Percentiles rank a stretch among this genome's conserved stretches.
Conservation (phyloP, 2,113 vertebrate genomes). For the Fukomys damarensis region DNA sequence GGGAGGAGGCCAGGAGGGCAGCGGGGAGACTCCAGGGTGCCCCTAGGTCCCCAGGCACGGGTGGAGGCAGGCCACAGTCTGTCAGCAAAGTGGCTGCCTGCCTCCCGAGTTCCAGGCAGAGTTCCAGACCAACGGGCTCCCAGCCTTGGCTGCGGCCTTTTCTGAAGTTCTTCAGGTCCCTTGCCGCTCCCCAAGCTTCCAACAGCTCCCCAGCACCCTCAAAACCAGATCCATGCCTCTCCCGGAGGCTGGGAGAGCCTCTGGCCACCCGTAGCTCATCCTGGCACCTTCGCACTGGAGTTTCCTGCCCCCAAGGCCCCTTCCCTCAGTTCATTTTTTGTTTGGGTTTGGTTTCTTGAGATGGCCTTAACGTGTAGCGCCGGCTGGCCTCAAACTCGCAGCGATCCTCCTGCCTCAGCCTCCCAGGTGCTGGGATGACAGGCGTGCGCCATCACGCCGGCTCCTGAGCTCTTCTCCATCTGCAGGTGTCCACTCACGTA, state of each 20-base stretch:
- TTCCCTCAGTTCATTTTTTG: background rate
- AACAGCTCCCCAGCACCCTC: too few relatives aligned
- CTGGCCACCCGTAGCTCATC: too few relatives aligned
- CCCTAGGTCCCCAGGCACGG: background rate
- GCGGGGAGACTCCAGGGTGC: background rate
- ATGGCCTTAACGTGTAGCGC: background rate
- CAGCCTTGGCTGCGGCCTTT: background rate
- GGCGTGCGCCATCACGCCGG: accelerated
- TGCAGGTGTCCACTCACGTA: background rate
- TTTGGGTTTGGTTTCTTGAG: background rate
- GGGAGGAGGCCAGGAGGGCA: too few relatives aligned
- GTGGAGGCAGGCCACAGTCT: too few relatives aligned
- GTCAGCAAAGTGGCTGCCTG: background rate
- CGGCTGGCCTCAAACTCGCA: background rate
- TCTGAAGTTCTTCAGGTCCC: background rate
- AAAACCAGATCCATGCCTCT: background rate
- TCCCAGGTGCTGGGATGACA: background rate
- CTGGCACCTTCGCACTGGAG: background rate
- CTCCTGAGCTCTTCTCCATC: background rate
- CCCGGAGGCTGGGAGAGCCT: background rate
- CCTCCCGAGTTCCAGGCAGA: background rate
- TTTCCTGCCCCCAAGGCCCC: background rate
- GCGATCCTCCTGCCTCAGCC: background rate
- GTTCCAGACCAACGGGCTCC: background rate
- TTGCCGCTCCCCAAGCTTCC: background rate